Evolutionary conservation across 2,113 vertebrate species (phyloP), one percentile per base, ranked within the genome.

Genomic region (Hemibagrus wyckioides): DNA sequence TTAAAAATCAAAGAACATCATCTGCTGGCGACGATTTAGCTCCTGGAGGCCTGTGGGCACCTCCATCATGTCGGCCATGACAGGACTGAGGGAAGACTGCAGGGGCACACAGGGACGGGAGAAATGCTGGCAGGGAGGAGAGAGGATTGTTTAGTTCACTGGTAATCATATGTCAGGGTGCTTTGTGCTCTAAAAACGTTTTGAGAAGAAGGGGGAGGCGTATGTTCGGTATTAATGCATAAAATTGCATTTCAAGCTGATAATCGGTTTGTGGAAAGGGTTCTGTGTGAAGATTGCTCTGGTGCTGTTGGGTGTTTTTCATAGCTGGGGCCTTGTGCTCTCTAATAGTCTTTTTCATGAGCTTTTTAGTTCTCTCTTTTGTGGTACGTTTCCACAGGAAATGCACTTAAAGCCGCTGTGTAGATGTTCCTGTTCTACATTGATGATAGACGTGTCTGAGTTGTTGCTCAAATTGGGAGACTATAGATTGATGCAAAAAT

Each of bases 1-100:
- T 99, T 99, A 97, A 99, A 98, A 96, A 98, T 98, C 97, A 97
- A 98, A 94, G 97, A 97, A 97, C 97, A 96, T 99, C 97, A 97
- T 96, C 94, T 93, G 91, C 94, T 94, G 93, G 95, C 95, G 95
- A 95, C 96, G 94, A 97, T 97, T 97, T 97, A 96, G 96, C 96
- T 96, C 94, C 96, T 95, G 95, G 94, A 94, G 94, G 95, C 94
- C 96, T 94, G 95, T 96, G 96, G 96, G 96, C 96, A 97, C 97
- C 97, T 97, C 97, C 96, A 95, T 96, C 96, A 94, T 96, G 96
- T 97, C 96, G 96, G 90, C 95, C 95, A 95, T 97, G 97, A 97
- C 97, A 97, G 96, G 95, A 95, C 94, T 94, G 93, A 96, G 95
- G 94, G 95, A 96, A 96, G 95, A 94, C 96, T 95, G 93, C 95